Evolutionary conservation across 2,797 vertebrate genomes (phyloP), one percentile per base, ranked within the genome.

Genomic region (Eulemur coronatus): DNA sequence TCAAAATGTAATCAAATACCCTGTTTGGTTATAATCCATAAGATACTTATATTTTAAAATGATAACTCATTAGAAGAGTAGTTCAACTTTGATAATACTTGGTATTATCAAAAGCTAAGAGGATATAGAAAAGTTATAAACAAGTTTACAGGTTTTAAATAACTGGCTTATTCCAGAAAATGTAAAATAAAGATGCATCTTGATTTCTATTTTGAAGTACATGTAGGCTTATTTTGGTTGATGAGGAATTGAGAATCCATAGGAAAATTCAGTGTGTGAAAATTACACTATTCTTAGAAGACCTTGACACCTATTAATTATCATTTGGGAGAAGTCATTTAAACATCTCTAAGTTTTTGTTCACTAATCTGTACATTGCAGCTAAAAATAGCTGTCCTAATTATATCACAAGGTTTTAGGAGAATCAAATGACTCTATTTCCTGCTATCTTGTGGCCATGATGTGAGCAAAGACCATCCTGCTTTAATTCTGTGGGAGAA

Each of bases 341-440:
- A 90, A 91, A 75, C 38, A 87, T 82, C 76, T 96, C 48, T 70
- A 75, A 61, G 7, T 50, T 95, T 90, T 78, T 95, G 9, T 90
- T 82, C 35, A 76, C 6, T 41, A 84, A 72, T 94, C 82, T 96
- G 26, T 92, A 79, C 30, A 48, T 61, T 89, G 38, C 35, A 35
- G 28, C 69, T 97, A 96, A 97, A 95, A 93, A 70, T 80, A 70
- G 7, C 26, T 84, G 55, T 67, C 61, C 18, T 96, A 95, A 95
- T 81, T 95, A 72, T 81, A 85, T 63, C 50, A 65, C 30, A 95
- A 59, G 69, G 3, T 41, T 94, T 73, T 72, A 50, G 48, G 70
- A 95, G 12, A 65, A 82, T 82, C 22, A 85, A 14, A 41, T 75
- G 38, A 63, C 10, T 95, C 15, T 33, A 35, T 91, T 73, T 93